These are phyloP conservation scores for Heliconius eleuchia DNA, from an alignment of 1,140 invertebrate genomes.

Conservation along the genomic window DNA sequence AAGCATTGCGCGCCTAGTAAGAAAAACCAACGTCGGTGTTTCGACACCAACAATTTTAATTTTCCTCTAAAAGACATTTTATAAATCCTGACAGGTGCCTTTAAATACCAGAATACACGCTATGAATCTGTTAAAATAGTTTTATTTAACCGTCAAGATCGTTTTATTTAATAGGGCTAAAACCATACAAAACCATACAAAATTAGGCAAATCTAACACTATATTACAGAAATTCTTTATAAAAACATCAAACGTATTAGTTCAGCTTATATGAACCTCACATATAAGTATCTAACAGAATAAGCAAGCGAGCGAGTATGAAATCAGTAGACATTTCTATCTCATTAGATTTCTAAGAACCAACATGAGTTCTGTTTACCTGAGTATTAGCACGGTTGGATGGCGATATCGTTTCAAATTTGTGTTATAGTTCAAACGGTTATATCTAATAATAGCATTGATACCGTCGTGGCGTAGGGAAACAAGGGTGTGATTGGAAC, in stretches of 20 bases:
- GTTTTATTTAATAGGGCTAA: background rate
- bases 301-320: constrained; percentile 23
- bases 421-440: background rate
- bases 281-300: background rate
- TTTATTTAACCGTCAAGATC: background rate
- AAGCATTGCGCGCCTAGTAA: no score
- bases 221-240: background rate
- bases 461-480: no score
- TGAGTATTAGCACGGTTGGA: constrained; percentile 19
- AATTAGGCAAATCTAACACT: background rate
- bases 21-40: no score
- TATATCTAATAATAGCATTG: background rate
- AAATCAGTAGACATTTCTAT: constrained; percentile 28
- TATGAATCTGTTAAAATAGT: no score
- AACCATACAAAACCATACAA: background rate
- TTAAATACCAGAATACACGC: no score
- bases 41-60: no score
- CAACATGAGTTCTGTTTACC: constrained; percentile 18
- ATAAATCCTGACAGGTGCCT: no score
- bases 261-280: background rate
- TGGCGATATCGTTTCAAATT: constrained; percentile 8
- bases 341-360: constrained; percentile 28
- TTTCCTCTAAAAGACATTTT: no score
- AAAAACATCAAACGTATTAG: constrained; percentile 8
- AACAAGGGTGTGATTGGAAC: no score